Evolutionary conservation across 1,140 invertebrate genomes (phyloP).

Genomic region (Myzus persicae): DNA sequence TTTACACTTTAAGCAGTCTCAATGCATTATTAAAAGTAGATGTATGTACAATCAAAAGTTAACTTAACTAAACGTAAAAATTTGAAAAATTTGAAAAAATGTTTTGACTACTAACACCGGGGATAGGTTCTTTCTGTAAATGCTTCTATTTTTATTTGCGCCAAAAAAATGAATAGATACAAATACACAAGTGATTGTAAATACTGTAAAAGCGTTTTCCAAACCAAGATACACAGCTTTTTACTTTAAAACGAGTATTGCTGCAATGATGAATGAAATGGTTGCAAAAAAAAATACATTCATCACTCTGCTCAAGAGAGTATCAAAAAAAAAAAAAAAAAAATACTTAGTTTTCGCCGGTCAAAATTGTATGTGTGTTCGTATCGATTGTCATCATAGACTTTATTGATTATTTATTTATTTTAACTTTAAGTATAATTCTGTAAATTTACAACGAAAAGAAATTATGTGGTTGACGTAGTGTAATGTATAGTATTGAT

Average conservation of each 20-base stretch:
- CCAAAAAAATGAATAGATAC: background rate
- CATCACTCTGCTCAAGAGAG: too few species aligned
- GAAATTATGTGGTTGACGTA: background rate
- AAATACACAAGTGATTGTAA: background rate
- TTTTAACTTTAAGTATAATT: background rate
- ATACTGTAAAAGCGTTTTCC: background rate
- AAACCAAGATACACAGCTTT: background rate
- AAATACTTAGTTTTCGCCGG: too few species aligned
- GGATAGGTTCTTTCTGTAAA: too few species aligned
- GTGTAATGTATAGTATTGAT: background rate
- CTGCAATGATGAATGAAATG: background rate
- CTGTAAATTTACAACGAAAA: background rate
- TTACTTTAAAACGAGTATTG: background rate
- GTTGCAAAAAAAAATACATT: too few species aligned
- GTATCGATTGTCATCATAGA: background rate
- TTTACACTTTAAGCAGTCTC: background rate
- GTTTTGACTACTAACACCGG: too few species aligned
- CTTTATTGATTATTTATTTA: background rate
- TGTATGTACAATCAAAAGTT: too few species aligned
- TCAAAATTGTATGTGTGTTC: background rate
- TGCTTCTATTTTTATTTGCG: background rate
- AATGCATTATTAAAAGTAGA: too few species aligned
- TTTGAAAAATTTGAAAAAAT: too few species aligned
- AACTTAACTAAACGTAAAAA: too few species aligned
- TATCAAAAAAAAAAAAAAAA: too few species aligned